Base-by-base conservation (phyloP, 2,888 invertebrate species). In the Diogma glabrata region DNA sequence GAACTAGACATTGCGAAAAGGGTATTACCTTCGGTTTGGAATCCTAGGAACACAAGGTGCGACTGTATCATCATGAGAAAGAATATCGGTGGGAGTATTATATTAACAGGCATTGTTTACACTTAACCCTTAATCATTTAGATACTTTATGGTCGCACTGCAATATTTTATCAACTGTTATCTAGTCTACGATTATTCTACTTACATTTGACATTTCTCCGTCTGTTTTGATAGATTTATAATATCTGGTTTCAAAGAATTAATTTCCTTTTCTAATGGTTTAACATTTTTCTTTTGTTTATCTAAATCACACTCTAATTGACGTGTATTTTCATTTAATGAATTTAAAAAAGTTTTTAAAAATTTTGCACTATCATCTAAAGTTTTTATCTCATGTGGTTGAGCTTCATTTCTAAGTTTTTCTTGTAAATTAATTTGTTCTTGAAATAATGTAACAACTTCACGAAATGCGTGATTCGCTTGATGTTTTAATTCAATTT, bases 391-490 rank as follows among this genome's bases (percentile, higher is more conserved):
- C 72, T 94, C 93, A 66, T 90, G 87, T 3, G 87, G 84, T 59
- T 87, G 84, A 0, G 87, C 86, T 67, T 90, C 85, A 52, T 77
- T 76, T 58, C 84, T 80, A 67, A 81, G 84, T 59, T 80, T 79
- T 57, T 87, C 85, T 62, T 92, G 88, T 14, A 91, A 72, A 61
- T 82, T 80, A 50, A 90, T 79, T 68, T 96, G 95, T 57, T 89
- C 89, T 64, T 89, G 83, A 68, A 95, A 91, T 69, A 95, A 86
- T 62, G 79, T 79, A 9, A 92, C 83, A 1, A 92, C 86, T 70
- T 92, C 90, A 57, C 79, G 80, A 64, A 92, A 90, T 17, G 94
- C 92, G 63, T 88, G 89, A 50, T 92, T 74, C 2, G 93, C 91
- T 66, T 91, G 87, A 54, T 81, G 82, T 68, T 92, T 91, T 55